Evolutionary conservation across 1,140 invertebrate genomes (phyloP).

Genomic region (Rhynchophorus ferrugineus): DNA sequence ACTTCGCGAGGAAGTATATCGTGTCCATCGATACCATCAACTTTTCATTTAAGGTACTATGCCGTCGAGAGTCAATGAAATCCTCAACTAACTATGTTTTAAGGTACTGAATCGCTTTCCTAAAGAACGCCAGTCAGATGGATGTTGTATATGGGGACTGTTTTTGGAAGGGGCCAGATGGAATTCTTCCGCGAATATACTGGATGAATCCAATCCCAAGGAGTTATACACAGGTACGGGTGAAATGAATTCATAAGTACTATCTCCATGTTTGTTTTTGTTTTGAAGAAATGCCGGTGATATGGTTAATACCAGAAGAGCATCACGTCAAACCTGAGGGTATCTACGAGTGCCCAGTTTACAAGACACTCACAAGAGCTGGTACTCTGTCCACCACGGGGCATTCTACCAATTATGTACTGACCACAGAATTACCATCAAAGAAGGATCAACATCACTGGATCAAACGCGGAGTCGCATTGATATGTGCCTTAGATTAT

Average conservation of each 20-base stretch:
- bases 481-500: slow-evolving; percentile 69
- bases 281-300: slow-evolving; percentile 52
- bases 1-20: slow-evolving; percentile 67
- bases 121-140: slow-evolving; percentile 49
- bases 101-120: slow-evolving; percentile 47
- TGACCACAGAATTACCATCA: slow-evolving; percentile 60
- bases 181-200: slow-evolving; percentile 44
- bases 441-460: slow-evolving; percentile 57
- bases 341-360: slow-evolving; percentile 64
- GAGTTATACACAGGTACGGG: slow-evolving; percentile 56
- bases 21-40: slow-evolving; percentile 70
- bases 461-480: slow-evolving; percentile 70
- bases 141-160: slow-evolving; percentile 63
- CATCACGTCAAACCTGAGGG: slow-evolving; percentile 41
- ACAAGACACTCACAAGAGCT: slow-evolving; percentile 63
- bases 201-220: slow-evolving; percentile 56
- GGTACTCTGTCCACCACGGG: slow-evolving; percentile 70
- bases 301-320: slow-evolving; percentile 54
- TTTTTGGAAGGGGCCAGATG: slow-evolving; percentile 69
- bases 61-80: background rate
- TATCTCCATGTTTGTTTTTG: too few relatives aligned
- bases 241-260: too few relatives aligned
- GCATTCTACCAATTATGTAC: slow-evolving; percentile 73
- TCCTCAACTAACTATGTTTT: background rate
- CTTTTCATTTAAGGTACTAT: slow-evolving; percentile 60